phyloP scores from a whole-genome alignment of 2,113 vertebrate genomes.

The Prunella fulvescens region DNA sequence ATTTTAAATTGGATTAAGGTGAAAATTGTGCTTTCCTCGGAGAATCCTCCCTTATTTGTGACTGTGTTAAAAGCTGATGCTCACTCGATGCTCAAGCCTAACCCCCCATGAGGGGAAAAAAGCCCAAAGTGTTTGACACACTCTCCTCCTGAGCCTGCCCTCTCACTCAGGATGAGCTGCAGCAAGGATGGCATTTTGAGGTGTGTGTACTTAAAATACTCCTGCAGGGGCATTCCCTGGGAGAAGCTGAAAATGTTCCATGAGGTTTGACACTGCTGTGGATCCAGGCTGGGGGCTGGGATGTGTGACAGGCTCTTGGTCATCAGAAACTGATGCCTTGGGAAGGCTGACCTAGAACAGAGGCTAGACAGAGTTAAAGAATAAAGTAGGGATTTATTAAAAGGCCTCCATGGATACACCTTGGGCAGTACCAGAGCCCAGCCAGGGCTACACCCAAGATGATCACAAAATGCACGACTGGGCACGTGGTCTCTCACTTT shows the following conservation, averaged over 20 bases:
- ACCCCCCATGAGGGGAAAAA: rapidly evolving
- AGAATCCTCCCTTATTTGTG: neutral
- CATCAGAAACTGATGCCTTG: neutral
- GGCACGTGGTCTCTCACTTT: neutral
- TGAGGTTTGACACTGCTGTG: rapidly evolving
- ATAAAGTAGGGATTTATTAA: neutral
- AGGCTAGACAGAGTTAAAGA: neutral
- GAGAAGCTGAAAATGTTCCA: neutral
- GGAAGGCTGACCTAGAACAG: neutral
- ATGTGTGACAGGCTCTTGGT: neutral
- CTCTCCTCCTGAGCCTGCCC: neutral
- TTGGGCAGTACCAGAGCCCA: neutral
- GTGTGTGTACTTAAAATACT: neutral
- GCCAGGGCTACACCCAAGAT: neutral
- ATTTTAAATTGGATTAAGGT: neutral
- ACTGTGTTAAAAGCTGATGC: neutral
- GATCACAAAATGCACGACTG: neutral
- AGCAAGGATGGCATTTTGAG: neutral
- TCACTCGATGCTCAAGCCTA: neutral
- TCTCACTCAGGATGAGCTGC: neutral
- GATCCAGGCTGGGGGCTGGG: neutral
- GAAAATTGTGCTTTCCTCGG: neutral
- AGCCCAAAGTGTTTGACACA: neutral
- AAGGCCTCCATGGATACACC: neutral
- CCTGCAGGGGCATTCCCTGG: neutral